Percentiles rank a stretch among this genome's conserved stretches.
phyloP scores from a whole-genome alignment of 2,113 vertebrate genomes.

The Leiothrix lutea region DNA sequence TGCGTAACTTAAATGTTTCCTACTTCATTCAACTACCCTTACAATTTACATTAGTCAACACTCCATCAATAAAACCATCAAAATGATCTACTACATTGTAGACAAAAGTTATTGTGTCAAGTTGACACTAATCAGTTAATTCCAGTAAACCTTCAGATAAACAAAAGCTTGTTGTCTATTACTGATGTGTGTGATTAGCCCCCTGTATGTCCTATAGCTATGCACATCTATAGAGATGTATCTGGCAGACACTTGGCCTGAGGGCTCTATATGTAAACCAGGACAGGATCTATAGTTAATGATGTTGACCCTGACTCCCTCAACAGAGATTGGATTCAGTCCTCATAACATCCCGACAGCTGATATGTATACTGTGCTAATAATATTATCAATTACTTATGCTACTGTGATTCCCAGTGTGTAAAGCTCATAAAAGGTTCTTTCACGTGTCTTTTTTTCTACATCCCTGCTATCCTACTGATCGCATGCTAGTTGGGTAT shows the following conservation, averaged over 20 bases:
- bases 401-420: slow-evolving; percentile 62
- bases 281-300: slow-evolving; percentile 91
- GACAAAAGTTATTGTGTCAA: slow-evolving; percentile 90
- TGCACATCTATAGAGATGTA: slow-evolving; percentile 87
- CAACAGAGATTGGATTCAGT: slow-evolving; percentile 95
- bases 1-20: slow-evolving; percentile 67
- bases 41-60: slow-evolving; percentile 85
- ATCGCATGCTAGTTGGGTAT: not conserved
- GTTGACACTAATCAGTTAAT: slow-evolving; percentile 97
- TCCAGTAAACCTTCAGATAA: slow-evolving; percentile 93
- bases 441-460: slow-evolving; percentile 42
- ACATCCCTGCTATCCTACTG: not conserved
- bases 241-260: slow-evolving; percentile 93
- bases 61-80: slow-evolving; percentile 89
- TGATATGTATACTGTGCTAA: slow-evolving; percentile 96
- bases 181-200: slow-evolving; percentile 91
- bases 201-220: slow-evolving; percentile 79
- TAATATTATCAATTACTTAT: slow-evolving; percentile 94
- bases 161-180: slow-evolving; percentile 94
- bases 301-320: slow-evolving; percentile 98
- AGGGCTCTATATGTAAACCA: slow-evolving; percentile 83
- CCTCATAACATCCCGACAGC: slow-evolving; percentile 94
- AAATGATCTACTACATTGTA: slow-evolving; percentile 84
- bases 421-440: slow-evolving; percentile 46
- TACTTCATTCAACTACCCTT: slow-evolving; percentile 66